These are phyloP conservation scores for Aculops lycopersici DNA, from an alignment of 1,140 invertebrate species.

Conservation along the genomic window DNA sequence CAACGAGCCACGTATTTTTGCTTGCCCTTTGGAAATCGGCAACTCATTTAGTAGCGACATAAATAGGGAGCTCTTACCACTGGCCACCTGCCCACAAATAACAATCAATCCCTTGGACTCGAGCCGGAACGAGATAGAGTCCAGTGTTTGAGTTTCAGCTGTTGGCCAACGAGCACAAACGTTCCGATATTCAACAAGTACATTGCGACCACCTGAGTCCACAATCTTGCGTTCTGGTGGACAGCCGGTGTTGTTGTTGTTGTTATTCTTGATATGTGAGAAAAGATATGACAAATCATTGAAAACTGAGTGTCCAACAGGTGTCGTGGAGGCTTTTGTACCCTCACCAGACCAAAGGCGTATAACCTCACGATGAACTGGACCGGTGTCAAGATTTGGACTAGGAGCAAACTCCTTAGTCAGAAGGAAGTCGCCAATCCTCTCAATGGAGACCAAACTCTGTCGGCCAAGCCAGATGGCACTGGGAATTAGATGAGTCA, in stretches of 20 bases:
- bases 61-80: constrained; percentile 40
- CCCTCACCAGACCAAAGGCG: too few species aligned
- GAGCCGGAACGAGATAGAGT: background rate
- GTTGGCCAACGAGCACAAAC: background rate
- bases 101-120: constrained; percentile 21
- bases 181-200: background rate
- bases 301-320: too few species aligned
- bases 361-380: too few species aligned
- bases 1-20: constrained; percentile 33
- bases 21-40: constrained; percentile 25
- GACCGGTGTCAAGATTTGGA: background rate
- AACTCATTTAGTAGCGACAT: constrained; percentile 47
- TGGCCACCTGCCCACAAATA: constrained; percentile 29
- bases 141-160: background rate
- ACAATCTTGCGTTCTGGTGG: background rate
- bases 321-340: background rate
- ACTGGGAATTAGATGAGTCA: constrained; percentile 33
- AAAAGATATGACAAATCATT: too few species aligned
- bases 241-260: background rate
- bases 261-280: too few species aligned
- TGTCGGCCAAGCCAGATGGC: constrained; percentile 23
- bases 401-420: background rate
- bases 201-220: background rate
- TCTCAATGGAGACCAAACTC: constrained; percentile 26
- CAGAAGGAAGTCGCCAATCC: constrained; percentile 16